Conservation (phyloP, 2,888 invertebrate species). For the Archips crataeganus region DNA sequence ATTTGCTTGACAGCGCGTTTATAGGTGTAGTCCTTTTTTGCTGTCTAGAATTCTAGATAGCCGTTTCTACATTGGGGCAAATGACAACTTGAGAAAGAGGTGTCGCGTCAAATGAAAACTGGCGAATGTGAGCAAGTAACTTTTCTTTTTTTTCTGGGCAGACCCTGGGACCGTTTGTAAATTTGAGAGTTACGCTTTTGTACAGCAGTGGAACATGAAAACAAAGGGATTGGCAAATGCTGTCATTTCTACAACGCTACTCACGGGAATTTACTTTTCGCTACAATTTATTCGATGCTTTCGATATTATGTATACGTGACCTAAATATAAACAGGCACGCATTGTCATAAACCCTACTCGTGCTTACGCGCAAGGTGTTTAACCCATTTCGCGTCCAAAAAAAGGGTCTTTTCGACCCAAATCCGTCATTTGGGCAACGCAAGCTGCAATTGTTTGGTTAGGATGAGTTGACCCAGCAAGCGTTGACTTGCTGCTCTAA, state of each 20-base stretch:
- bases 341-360: neutral
- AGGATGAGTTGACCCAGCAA: slow-evolving; percentile 5
- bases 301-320: no score
- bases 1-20: neutral
- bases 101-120: neutral
- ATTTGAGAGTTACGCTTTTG: no score
- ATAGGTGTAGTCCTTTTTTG: neutral
- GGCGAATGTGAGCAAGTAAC: neutral
- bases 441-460: slow-evolving; percentile 17
- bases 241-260: no score
- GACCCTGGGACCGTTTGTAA: neutral
- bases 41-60: neutral
- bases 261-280: no score
- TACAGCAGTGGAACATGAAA: no score
- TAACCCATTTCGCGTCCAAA: slow-evolving; percentile 13
- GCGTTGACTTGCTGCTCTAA: neutral
- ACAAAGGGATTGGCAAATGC: no score
- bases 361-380: slow-evolving; percentile 5
- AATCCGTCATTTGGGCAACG: slow-evolving; percentile 20
- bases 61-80: neutral
- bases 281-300: no score
- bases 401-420: neutral
- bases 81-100: no score
- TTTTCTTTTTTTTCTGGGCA: neutral
- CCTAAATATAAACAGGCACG: no score